A percentile compares a stretch with the other conserved stretches of the same genome.
These are phyloP conservation scores for Anoplius nigerrimus DNA, from an alignment of 2,888 invertebrate species.

Conservation along the genomic window DNA sequence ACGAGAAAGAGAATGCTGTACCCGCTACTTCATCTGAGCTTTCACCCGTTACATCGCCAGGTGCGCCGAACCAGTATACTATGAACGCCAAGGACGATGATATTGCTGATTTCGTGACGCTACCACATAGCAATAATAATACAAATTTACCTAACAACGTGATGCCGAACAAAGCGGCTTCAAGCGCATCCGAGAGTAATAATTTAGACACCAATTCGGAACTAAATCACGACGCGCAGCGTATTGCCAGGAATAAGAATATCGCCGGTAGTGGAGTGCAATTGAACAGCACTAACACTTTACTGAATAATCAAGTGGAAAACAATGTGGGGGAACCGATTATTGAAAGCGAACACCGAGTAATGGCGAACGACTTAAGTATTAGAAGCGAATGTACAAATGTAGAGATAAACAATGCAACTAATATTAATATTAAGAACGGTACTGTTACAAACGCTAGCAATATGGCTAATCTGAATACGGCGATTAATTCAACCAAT, in stretches of 20 bases:
- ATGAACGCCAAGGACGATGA: constrained; percentile 52
- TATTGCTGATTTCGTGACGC: constrained; percentile 44
- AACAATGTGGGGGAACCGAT: constrained; percentile 48
- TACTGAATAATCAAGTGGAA: constrained; percentile 53
- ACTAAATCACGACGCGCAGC: constrained; percentile 50
- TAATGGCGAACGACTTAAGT: constrained; percentile 28
- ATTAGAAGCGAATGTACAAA: constrained; percentile 70
- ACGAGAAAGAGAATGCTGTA: constrained; percentile 80
- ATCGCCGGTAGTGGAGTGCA: constrained; percentile 45
- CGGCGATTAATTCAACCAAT: constrained; percentile 68
- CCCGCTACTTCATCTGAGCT: constrained; percentile 58
- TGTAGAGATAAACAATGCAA: constrained; percentile 73
- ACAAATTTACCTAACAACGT: constrained; percentile 49
- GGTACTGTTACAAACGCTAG: constrained; percentile 63
- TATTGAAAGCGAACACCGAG: constrained; percentile 33
- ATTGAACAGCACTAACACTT: constrained; percentile 48
- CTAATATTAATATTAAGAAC: constrained; percentile 73
- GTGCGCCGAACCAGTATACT: constrained; percentile 59
- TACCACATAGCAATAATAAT: constrained; percentile 57
- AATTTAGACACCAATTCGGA: constrained; percentile 63
- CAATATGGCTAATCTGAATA: constrained; percentile 67
- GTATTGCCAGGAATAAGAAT: constrained; percentile 25
- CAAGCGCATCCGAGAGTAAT: constrained; percentile 63
- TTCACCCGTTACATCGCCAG: constrained; percentile 55
- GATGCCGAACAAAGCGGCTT: constrained; percentile 51